Evolutionary conservation across 1,140 invertebrate genomes (phyloP).

Genomic region (honey bee (Apis mellifera)): DNA sequence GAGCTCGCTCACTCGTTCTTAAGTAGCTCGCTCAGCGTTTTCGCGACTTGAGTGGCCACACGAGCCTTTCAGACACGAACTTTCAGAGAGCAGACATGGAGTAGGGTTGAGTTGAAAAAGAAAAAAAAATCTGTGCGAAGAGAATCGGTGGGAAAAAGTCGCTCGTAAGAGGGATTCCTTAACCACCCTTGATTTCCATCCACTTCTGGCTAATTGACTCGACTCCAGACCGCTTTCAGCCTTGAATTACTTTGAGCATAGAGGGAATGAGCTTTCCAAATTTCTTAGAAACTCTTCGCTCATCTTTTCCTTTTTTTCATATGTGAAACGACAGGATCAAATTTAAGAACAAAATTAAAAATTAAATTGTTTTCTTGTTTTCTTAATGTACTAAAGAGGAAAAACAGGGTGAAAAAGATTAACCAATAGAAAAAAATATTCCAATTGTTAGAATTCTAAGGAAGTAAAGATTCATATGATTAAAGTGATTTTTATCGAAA

Average conservation of each 20-base stretch:
- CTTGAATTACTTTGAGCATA: slow-evolving; percentile 14
- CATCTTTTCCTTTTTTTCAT: neutral
- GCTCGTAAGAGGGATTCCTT: slow-evolving; percentile 18
- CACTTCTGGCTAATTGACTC: slow-evolving; percentile 33
- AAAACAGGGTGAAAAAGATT: neutral
- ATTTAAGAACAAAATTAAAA: neutral
- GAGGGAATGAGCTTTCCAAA: slow-evolving; percentile 18
- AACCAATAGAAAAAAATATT: neutral
- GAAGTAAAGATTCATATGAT: neutral
- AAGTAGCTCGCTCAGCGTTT: slow-evolving; percentile 51
- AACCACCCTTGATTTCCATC: slow-evolving; percentile 23
- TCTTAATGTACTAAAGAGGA: neutral
- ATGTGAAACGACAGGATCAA: neutral
- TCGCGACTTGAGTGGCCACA: slow-evolving; percentile 37
- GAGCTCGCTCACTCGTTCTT: slow-evolving; percentile 15
- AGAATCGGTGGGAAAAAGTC: slow-evolving; percentile 9
- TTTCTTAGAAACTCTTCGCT: slow-evolving; percentile 14
- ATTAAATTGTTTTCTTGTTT: neutral
- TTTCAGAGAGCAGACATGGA: neutral
- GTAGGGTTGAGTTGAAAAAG: neutral
- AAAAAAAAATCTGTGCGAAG: slow-evolving; percentile 6
- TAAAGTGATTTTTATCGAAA: neutral
- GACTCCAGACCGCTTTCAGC: slow-evolving; percentile 30
- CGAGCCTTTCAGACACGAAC: slow-evolving; percentile 24
- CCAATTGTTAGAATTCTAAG: neutral